Conservation (phyloP, 2,797 vertebrate species). For the Lutjanus argentimaculatus region DNA sequence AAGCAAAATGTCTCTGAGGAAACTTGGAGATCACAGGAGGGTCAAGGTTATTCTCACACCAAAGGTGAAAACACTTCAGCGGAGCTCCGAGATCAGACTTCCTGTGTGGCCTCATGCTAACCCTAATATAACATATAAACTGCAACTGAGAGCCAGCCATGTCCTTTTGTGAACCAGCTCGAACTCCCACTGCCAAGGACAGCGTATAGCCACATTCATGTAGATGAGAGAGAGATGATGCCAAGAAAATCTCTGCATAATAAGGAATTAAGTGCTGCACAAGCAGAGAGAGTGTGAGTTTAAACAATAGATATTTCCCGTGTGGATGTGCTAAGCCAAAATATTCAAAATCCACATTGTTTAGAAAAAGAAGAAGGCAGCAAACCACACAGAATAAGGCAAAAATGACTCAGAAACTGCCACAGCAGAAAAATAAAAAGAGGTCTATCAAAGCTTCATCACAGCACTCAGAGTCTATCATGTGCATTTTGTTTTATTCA, state of each 20-base stretch:
- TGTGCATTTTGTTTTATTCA: conserved; percentile 60
- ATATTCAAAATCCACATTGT: conserved; percentile 57
- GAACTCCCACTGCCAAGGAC: conserved; percentile 32
- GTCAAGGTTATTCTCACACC: conserved; percentile 58
- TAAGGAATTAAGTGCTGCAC: conserved; percentile 62
- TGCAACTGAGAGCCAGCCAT: conserved; percentile 19
- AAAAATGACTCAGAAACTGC: conserved; percentile 28
- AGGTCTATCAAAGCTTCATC: conserved; percentile 50
- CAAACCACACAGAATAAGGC: conserved; percentile 22
- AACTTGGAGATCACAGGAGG: conserved; percentile 35
- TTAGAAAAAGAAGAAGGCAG: conserved; percentile 34
- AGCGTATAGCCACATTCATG: conserved; percentile 13
- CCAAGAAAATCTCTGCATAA: conserved; percentile 63
- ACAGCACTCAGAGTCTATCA: conserved; percentile 26
- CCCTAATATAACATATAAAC: conserved; percentile 32
- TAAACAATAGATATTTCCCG: conserved; percentile 64
- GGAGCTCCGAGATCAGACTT: conserved; percentile 51
- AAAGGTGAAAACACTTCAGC: conserved; percentile 53
- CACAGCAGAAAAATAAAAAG: conserved; percentile 19
- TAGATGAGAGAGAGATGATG: conserved; percentile 45
- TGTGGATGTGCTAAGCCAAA: conserved; percentile 40
- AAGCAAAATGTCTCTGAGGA: conserved; percentile 32
- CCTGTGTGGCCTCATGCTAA: conserved; percentile 37
- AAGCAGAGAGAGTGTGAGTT: conserved; percentile 35
- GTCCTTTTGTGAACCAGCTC: conserved; percentile 50